Evolutionary conservation across 2,888 invertebrate genomes (phyloP), one percentile per base, ranked within the genome.

Genomic region (Clepsis dumicolana): DNA sequence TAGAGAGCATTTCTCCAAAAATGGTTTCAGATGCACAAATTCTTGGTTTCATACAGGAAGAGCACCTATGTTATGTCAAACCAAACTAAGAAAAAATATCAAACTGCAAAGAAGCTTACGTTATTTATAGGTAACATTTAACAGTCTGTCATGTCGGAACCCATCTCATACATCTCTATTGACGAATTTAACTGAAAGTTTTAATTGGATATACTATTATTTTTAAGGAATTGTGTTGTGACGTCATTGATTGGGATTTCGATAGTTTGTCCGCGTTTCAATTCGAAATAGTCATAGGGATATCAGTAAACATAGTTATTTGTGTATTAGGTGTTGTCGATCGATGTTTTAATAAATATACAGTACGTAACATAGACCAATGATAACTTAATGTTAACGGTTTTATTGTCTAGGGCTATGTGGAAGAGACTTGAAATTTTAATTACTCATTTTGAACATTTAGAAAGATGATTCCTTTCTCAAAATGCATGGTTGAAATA

Each of bases 251-350:
- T 64, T 64, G 68, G 32, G 25, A 53, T 53, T 52, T 14, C 18
- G 63, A 44, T 48, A 59, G 48, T 67, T 62, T 44, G 29, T 32
- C 25, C 53, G 44, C 57, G 62, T 61, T 69, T 61, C 54, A 56
- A 63, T 63, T 64, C 24, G 52, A 59, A 38, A 50, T 69, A 69
- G 60, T 54, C 53, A 69, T 69, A 69, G 65, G 52, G 35, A 76
- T 80, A 78, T 78, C 77, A 80, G 74, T 80, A 80, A 73, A 80
- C 80, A 83, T 83, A 84, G 80, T 78, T 83, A 74, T 75, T 75
- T 83, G 75, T 81, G 80, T 81, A 81, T 79, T 90, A 80, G 86
- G 74, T 90, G 90, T 90, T 86, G 90, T 90, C 80, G 71, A 80
- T 88, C 85, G 87, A 80, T 89, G 89, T 90, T 85, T 81, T 82